Percentiles rank a stretch among this genome's conserved stretches.
These are phyloP conservation scores for Thymelicus sylvestris DNA, from an alignment of 2,888 invertebrate genomes.

Conservation along the genomic window DNA sequence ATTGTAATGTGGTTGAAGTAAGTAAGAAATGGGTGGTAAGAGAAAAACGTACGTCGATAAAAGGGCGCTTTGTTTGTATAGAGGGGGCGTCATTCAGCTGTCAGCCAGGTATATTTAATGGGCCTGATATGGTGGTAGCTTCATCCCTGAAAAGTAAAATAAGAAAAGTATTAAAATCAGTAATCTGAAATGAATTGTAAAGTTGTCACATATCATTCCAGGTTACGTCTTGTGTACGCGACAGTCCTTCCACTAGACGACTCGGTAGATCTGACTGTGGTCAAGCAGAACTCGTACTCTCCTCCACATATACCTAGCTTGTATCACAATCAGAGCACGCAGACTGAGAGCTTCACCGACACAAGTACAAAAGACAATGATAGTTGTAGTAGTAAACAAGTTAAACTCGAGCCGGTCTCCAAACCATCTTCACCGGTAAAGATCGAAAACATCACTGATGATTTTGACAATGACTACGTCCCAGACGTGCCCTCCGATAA, in stretches of 20 bases:
- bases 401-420: constrained; percentile 62
- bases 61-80: no score
- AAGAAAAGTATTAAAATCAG: no score
- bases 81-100: no score
- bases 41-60: no score
- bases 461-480: constrained; percentile 49
- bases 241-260: constrained; percentile 43
- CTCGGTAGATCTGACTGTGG: constrained; percentile 57
- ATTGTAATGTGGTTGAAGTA: no score
- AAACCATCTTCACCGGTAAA: constrained; percentile 53
- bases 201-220: constrained; percentile 49
- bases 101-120: no score
- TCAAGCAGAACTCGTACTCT: constrained; percentile 52
- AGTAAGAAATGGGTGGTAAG: no score
- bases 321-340: constrained; percentile 25
- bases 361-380: constrained; percentile 12
- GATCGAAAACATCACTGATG: constrained; percentile 49
- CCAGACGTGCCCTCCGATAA: constrained; percentile 58
- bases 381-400: constrained; percentile 38
- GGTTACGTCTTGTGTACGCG: constrained; percentile 42
- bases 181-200: not conserved
- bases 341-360: constrained; percentile 14
- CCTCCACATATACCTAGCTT: constrained; percentile 41
- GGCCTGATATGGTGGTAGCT: not conserved
- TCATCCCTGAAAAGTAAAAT: no score